Conservation (phyloP, 2,797 vertebrate genomes). For the Rhinogobio ventralis region DNA sequence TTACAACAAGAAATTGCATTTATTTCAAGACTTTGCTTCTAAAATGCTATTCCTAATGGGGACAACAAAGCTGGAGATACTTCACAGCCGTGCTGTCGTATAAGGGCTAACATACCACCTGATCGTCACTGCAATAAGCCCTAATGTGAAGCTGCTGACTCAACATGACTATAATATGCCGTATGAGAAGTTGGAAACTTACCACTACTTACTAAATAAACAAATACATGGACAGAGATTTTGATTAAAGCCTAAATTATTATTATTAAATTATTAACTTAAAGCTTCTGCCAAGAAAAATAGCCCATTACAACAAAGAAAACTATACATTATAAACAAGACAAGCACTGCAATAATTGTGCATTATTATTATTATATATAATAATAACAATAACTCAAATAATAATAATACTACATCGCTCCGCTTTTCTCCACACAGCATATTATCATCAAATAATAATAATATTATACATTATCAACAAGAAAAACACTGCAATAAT, state of each 20-base stretch:
- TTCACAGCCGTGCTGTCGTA: not conserved
- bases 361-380: not conserved
- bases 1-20: not conserved
- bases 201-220: not conserved
- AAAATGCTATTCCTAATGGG: not conserved
- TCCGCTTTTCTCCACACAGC: not conserved
- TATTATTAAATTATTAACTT: not conserved
- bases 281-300: not conserved
- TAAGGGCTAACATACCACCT: not conserved
- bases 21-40: not conserved
- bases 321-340: not conserved
- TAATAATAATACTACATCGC: not conserved
- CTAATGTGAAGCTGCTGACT: not conserved
- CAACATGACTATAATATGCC: not conserved
- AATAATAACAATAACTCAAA: not conserved
- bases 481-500: no score
- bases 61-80: not conserved
- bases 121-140: not conserved
- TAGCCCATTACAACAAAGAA: no score
- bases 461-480: no score
- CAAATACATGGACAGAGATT: not conserved
- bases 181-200: no score
- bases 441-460: not conserved
- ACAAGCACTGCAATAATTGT: not conserved
- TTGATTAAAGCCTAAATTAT: not conserved